Evolutionary conservation across 2,113 vertebrate species (phyloP), one percentile per base, ranked within the genome.

Genomic region (Epinephelus cyanopodus): DNA sequence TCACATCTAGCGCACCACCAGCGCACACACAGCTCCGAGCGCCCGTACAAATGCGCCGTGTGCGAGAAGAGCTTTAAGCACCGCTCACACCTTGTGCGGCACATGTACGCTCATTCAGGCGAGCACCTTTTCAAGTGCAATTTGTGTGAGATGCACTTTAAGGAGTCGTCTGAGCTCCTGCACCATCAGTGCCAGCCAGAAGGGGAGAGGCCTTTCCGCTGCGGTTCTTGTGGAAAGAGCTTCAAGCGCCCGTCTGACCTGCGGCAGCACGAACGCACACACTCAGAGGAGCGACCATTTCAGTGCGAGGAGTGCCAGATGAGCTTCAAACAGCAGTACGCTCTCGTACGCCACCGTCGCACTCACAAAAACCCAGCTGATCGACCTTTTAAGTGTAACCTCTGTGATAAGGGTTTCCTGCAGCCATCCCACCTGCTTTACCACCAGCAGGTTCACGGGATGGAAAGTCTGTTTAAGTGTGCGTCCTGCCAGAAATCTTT

Each of bases 1-100:
- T 99, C 98, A 0, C 98, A 99, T 80, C 94, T 99, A 84, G 97
- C 98, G 27, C 98, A 99, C 84, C 98, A 99, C 94, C 98, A 99
- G 90, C 96, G 98, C 79, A 99, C 98, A 0, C 98, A 99, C 95
- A 99, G 98, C 89, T 97, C 98, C 0, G 98, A 99, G 93, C 96
- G 98, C 73, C 98, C 98, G 13, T 99, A 99, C 87, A 99, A 99
- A 81, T 99, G 98, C 37, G 96, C 98, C 0, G 98, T 98, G 42
- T 99, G 98, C 0, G 98, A 99, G 93, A 99, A 99, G 95, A 98
- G 96, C 93, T 99, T 99, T 81, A 99, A 99, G 89, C 98, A 99
- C 93, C 97, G 98, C 87, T 99, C 98, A 0, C 98, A 99, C 93
- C 96, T 99, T 5, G 97, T 99, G 82, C 97, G 98, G 57, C 98